phyloP scores from a whole-genome alignment of 1,140 invertebrate species.

The Cyphomyrmex costatus region DNA sequence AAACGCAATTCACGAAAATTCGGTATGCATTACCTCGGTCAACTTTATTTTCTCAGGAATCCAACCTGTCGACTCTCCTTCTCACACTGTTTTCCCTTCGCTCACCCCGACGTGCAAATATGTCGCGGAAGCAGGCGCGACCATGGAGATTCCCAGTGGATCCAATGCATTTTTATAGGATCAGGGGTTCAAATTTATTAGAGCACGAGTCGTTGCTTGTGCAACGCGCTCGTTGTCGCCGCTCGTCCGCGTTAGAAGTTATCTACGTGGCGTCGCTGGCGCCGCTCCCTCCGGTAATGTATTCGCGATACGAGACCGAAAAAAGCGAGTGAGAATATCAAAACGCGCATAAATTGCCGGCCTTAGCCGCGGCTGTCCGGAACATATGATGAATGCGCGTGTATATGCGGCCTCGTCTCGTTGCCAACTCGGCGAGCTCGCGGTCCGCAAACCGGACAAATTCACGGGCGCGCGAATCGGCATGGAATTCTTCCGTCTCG shows the following conservation, averaged over 20 bases:
- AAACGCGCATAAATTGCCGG: slow-evolving; percentile 81
- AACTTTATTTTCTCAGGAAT: slow-evolving; percentile 74
- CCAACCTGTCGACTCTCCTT: neutral
- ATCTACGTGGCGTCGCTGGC: slow-evolving; percentile 62
- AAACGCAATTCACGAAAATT: slow-evolving; percentile 74
- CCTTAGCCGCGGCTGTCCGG: slow-evolving; percentile 61
- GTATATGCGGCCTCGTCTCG: slow-evolving; percentile 59
- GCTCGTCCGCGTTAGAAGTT: slow-evolving; percentile 52
- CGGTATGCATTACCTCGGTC: slow-evolving; percentile 75
- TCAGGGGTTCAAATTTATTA: slow-evolving; percentile 83
- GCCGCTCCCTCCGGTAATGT: slow-evolving; percentile 70
- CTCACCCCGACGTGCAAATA: slow-evolving; percentile 8
- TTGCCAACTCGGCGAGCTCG: slow-evolving; percentile 62
- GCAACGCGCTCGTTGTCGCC: slow-evolving; percentile 53
- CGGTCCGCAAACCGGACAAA: slow-evolving; percentile 46
- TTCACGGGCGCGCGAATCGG: slow-evolving; percentile 62
- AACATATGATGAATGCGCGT: slow-evolving; percentile 76
- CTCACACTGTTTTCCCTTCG: slow-evolving; percentile 4
- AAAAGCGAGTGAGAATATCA: slow-evolving; percentile 76
- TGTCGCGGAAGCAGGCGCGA: neutral
- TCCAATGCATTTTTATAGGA: slow-evolving; percentile 84
- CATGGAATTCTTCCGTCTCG: slow-evolving; percentile 1
- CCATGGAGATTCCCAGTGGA: slow-evolving; percentile 48
- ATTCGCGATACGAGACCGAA: slow-evolving; percentile 73
- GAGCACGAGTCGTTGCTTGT: slow-evolving; percentile 63